These are phyloP conservation scores for Pomacea maculata DNA, from an alignment of 1,140 invertebrate species.

Conservation along the genomic window DNA sequence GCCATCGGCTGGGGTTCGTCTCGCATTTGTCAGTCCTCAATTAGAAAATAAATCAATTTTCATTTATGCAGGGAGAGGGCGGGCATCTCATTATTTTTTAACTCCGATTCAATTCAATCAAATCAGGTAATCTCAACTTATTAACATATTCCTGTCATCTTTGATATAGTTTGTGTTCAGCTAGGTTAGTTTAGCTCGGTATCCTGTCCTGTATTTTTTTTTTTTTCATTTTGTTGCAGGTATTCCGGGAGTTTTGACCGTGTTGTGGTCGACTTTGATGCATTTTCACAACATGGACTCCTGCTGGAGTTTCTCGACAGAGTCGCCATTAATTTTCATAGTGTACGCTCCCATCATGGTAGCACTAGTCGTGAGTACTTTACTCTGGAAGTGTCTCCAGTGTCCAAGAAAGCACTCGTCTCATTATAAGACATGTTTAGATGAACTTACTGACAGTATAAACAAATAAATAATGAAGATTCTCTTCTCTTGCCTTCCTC, in stretches of 20 bases:
- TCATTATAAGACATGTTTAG: too few species aligned
- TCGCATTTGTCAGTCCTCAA: background rate
- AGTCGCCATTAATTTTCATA: constrained; percentile 64
- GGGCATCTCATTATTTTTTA: background rate
- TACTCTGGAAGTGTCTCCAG: too few species aligned
- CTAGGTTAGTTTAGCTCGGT: background rate
- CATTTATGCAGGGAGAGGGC: background rate
- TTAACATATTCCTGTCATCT: too few species aligned
- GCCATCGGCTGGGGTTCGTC: constrained; percentile 64
- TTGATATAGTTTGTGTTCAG: too few species aligned
- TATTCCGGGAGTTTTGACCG: constrained; percentile 63
- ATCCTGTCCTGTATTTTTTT: background rate
- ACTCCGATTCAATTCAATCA: background rate
- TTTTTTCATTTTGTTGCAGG: constrained; percentile 45
- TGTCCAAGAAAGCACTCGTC: too few species aligned
- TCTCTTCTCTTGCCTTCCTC: too few species aligned
- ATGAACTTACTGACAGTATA: too few species aligned
- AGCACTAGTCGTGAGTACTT: constrained; percentile 64
- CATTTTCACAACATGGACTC: constrained; percentile 44
- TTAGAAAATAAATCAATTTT: too few species aligned
- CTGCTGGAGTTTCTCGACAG: constrained; percentile 67
- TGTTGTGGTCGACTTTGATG: constrained; percentile 64
- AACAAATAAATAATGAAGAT: too few species aligned
- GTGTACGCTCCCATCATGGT: constrained; percentile 66
- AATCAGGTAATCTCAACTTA: background rate